Percentiles rank a stretch among this genome's conserved stretches.
These are phyloP conservation scores for Chaenogobius annularis DNA, from an alignment of 2,113 vertebrate genomes.

Conservation along the genomic window DNA sequence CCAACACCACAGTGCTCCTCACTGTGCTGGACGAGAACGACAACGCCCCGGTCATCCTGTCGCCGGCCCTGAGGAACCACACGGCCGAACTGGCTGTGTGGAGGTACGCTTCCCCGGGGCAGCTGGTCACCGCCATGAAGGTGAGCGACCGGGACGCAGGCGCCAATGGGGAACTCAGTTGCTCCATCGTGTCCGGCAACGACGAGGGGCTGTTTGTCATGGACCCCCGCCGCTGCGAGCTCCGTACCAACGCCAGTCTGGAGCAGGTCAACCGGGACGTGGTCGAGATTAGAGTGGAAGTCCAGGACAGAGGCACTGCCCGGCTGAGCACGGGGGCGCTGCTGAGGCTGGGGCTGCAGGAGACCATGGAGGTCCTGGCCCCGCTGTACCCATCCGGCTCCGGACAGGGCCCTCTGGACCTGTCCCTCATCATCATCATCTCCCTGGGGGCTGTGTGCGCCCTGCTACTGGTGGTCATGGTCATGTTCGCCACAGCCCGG, in stretches of 20 bases:
- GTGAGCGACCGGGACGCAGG: constrained; percentile 91
- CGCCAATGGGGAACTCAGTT: constrained; percentile 90
- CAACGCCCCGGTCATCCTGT: constrained; percentile 87
- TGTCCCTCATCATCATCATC: constrained; percentile 95
- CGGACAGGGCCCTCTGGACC: constrained; percentile 82
- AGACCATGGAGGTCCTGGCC: constrained; percentile 81
- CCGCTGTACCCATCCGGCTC: constrained; percentile 80
- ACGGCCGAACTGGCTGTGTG: constrained; percentile 88
- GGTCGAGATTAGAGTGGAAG: constrained; percentile 85
- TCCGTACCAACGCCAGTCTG: constrained; percentile 88
- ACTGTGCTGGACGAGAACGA: constrained; percentile 95
- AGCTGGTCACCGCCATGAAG: constrained; percentile 84
- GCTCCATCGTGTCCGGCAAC: constrained; percentile 85
- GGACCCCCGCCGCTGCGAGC: constrained; percentile 88
- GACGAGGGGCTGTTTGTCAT: constrained; percentile 87
- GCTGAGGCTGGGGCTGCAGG: constrained; percentile 80
- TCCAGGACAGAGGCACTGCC: constrained; percentile 88
- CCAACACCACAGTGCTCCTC: constrained; percentile 88
- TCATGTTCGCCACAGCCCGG: constrained; percentile 87
- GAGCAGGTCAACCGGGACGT: constrained; percentile 78
- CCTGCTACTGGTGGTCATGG: constrained; percentile 90
- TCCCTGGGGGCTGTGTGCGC: constrained; percentile 91
- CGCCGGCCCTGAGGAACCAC: constrained; percentile 84
- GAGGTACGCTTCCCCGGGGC: constrained; percentile 85
- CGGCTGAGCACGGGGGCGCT: constrained; percentile 84